Evolutionary conservation across 2,888 invertebrate species (phyloP).

Genomic region (Phytoseiulus persimilis): DNA sequence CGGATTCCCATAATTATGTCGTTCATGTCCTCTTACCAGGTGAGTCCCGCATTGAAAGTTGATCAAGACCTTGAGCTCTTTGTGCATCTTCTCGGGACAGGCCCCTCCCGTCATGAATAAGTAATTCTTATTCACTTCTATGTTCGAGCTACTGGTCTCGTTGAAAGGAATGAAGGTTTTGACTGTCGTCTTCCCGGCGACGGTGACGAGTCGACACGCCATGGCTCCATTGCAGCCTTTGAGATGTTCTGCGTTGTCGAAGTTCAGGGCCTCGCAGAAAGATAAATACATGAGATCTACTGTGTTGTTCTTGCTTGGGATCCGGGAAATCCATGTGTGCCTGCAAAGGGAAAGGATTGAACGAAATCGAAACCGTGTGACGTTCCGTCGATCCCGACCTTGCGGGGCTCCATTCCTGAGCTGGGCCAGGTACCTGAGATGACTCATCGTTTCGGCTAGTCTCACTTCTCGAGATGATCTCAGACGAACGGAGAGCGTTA

Average conservation of each 20-base stretch:
- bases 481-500: too few species aligned
- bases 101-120: not conserved
- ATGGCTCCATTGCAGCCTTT: constrained; percentile 16
- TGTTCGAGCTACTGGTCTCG: not conserved
- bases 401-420: too few species aligned
- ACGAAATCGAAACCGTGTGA: too few species aligned
- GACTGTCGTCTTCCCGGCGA: not conserved
- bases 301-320: not conserved
- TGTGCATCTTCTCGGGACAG: not conserved
- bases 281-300: constrained; percentile 15
- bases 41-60: constrained; percentile 19
- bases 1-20: too few species aligned
- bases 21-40: not conserved
- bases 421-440: too few species aligned
- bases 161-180: not conserved
- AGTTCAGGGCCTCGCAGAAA: constrained; percentile 12
- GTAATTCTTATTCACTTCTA: constrained; percentile 11
- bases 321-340: not conserved
- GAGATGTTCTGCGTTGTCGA: not conserved
- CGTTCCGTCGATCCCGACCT: too few species aligned
- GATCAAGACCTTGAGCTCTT: not conserved
- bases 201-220: not conserved
- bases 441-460: too few species aligned
- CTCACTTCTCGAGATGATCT: too few species aligned
- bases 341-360: not conserved